Base-by-base conservation (phyloP, 2,888 invertebrate genomes). In the Noctua comes region DNA sequence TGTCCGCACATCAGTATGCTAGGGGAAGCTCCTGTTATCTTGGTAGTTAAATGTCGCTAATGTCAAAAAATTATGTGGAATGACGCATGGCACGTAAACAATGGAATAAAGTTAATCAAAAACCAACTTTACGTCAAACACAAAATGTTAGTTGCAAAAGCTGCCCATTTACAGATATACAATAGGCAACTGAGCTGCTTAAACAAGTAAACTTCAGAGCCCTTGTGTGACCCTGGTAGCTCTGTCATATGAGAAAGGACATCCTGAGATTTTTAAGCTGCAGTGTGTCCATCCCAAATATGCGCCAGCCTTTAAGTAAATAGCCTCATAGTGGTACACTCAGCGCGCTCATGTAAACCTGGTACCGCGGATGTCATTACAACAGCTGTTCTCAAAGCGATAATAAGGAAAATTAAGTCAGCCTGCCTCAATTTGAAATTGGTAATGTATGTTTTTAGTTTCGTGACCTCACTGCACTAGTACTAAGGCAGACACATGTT, bases 141-240 rank as follows among this genome's bases (percentile, higher is more conserved):
- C 16, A 77, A 21, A 76, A 48, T 48, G 8, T n/a, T 24, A 18
- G 21, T 54, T 77, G 1, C 7, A 21, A 18, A 51, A 18, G 16
- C 48, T 24, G 36, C 40, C 13, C 4, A 51, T 79, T 68, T 40
- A 65, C 36, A 57, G n/a, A n/a, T 36, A 64, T 11, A 43, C 21
- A 16, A 31, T 7, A 78, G n/a, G 18, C 18, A 24, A 51, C 31
- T 31, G 31, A 31, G 21, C 5, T 54, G 40, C 71, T 24, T 73
- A 43, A 5, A 27, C 5, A 31, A 57, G 24, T 74, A 75, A 46
- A 51, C 59, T 69, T 57, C 64, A 40, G 64, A 48, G 7, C 7
- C 18, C 10, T 62, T 5, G 48, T 82, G 62, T 51, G n/a, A 31
- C 11, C 71, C 75, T 81, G 66, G 74, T 81, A 81, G 18, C 13